A percentile compares a stretch with the other conserved stretches of the same genome.
Evolutionary conservation across 2,888 invertebrate genomes (phyloP).

Genomic region (Allophyes oxyacanthae): DNA sequence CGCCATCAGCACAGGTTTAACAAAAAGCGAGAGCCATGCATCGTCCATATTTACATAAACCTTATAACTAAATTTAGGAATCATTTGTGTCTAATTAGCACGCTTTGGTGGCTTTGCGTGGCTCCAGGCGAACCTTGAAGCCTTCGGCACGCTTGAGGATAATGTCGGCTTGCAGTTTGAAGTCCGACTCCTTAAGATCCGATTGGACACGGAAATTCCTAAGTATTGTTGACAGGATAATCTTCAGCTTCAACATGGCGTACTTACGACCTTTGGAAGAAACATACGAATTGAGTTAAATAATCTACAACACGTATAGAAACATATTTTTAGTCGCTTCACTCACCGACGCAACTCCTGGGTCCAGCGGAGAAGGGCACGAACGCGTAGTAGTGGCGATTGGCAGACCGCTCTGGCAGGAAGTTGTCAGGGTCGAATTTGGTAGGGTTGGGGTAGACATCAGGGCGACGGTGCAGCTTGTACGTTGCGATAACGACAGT

Average conservation of each 20-base stretch:
- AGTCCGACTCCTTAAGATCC: constrained; percentile 91
- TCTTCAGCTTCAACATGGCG: constrained; percentile 94
- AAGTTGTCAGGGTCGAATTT: constrained; percentile 96
- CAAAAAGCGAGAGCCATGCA: constrained; percentile 38
- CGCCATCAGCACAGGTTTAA: constrained; percentile 71
- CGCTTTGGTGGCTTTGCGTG: constrained; percentile 88
- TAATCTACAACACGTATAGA: not conserved
- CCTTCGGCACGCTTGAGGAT: constrained; percentile 94
- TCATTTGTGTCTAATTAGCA: constrained; percentile 56
- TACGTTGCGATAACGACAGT: constrained; percentile 92
- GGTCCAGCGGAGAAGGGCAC: constrained; percentile 96
- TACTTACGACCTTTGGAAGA: constrained; percentile 92
- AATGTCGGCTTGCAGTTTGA: constrained; percentile 93
- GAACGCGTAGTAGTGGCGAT: constrained; percentile 94
- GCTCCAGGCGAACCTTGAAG: constrained; percentile 92
- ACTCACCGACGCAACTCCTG: constrained; percentile 93
- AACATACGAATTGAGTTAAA: constrained; percentile 16
- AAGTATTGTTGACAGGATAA: constrained; percentile 93
- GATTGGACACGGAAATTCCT: constrained; percentile 93
- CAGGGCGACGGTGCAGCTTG: constrained; percentile 92
- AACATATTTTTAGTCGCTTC: not conserved
- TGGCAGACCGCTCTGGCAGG: constrained; percentile 93
- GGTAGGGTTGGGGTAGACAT: constrained; percentile 93
- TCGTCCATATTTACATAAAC: constrained; percentile 46
- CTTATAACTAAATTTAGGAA: constrained; percentile 36